Conservation (phyloP, 2,797 vertebrate species). For the Myotis vivesi region DNA sequence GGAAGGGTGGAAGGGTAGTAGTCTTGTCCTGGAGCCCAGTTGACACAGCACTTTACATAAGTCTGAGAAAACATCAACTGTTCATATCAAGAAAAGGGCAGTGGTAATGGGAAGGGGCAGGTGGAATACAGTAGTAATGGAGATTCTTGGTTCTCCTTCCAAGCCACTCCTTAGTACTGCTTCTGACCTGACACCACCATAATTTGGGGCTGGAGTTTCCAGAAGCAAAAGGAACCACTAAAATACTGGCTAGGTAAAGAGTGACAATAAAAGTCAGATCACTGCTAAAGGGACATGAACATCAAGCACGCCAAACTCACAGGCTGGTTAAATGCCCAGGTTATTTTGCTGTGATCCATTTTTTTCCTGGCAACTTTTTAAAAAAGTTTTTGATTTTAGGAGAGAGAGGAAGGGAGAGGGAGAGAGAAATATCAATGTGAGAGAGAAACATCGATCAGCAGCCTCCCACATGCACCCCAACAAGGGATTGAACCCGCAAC, state of each 20-base stretch:
- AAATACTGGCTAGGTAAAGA: not conserved
- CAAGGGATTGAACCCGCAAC: not conserved
- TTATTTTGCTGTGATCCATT: conserved; percentile 36
- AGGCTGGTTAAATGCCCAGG: not conserved
- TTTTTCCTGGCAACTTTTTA: not conserved
- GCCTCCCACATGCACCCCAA: not conserved
- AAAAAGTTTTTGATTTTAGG: not conserved
- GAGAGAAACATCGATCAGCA: not conserved
- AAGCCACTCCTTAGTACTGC: not conserved
- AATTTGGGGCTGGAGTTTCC: not conserved
- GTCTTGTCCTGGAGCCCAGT: not conserved
- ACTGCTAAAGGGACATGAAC: conserved; percentile 3
- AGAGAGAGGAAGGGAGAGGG: not conserved
- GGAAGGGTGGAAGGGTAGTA: not conserved
- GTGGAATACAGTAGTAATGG: too few species aligned
- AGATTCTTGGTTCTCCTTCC: not conserved
- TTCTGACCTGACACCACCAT: not conserved
- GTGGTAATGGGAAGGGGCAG: not conserved
- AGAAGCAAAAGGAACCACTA: not conserved
- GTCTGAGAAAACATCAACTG: not conserved
- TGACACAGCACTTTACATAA: not conserved
- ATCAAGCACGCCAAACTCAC: not conserved
- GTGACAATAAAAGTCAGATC: not conserved
- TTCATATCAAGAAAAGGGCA: not conserved
- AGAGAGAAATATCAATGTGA: not conserved